Conservation (phyloP, 1,140 invertebrate species). For the Thaumetopoea pityocampa region DNA sequence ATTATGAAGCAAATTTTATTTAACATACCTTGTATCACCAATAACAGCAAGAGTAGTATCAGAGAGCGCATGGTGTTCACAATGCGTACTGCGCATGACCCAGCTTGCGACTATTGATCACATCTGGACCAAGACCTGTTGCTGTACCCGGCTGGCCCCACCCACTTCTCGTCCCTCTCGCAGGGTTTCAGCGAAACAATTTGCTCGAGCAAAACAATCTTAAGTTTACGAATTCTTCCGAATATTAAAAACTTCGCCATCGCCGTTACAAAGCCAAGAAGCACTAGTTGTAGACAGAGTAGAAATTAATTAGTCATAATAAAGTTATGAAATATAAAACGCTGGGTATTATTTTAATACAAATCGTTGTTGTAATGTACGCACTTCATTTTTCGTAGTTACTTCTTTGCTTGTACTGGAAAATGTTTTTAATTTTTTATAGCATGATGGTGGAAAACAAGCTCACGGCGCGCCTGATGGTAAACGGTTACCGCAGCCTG, state of each 20-base stretch:
- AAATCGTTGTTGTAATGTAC: too few relatives aligned
- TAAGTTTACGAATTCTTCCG: slow-evolving; percentile 62
- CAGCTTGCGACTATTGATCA: slow-evolving; percentile 63
- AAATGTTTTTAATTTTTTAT: too few relatives aligned
- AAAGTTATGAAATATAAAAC: background rate
- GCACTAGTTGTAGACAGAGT: slow-evolving; percentile 7
- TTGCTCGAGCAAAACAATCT: slow-evolving; percentile 64
- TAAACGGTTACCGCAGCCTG: too few relatives aligned
- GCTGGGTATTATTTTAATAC: background rate
- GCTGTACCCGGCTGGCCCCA: slow-evolving; percentile 45
- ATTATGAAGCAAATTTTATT: slow-evolving; percentile 24
- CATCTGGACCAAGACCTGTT: slow-evolving; percentile 51
- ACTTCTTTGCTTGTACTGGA: too few relatives aligned
- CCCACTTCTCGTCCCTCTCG: slow-evolving; percentile 25
- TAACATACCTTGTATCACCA: slow-evolving; percentile 58
- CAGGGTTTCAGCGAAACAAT: slow-evolving; percentile 36
- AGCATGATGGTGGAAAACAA: too few relatives aligned
- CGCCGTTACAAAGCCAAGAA: slow-evolving; percentile 18
- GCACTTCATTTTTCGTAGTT: too few relatives aligned
- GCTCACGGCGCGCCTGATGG: too few relatives aligned
- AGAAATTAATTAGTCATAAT: slow-evolving; percentile 3
- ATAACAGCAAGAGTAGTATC: slow-evolving; percentile 52
- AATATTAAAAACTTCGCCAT: slow-evolving; percentile 60
- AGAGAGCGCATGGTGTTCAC: slow-evolving; percentile 56
- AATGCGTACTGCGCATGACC: slow-evolving; percentile 47